Evolutionary conservation across 2,113 vertebrate species (phyloP).

Genomic region (Zosterops borbonicus): DNA sequence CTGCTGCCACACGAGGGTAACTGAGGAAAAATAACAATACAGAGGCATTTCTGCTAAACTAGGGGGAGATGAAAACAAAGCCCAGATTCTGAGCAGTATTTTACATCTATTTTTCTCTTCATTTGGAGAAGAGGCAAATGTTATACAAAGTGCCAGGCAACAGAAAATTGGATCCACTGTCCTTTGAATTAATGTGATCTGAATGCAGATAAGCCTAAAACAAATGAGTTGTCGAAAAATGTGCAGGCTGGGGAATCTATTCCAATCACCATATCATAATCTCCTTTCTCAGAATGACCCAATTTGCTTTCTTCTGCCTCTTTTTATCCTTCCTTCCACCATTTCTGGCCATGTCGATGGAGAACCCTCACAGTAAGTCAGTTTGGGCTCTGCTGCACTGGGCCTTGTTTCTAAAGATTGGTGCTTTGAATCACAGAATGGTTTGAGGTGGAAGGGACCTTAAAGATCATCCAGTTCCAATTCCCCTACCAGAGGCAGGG

Average conservation of each 20-base stretch:
- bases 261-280: not conserved
- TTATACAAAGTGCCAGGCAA: not conserved
- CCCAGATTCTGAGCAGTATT: not conserved
- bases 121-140: not conserved
- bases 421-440: not conserved
- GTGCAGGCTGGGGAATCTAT: not conserved
- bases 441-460: not conserved
- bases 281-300: not conserved
- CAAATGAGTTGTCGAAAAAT: not conserved
- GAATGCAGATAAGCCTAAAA: not conserved
- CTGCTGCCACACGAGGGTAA: not conserved
- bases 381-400: not conserved
- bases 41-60: not conserved
- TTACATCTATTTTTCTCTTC: not conserved
- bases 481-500: not conserved
- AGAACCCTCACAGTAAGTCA: not conserved
- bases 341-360: not conserved
- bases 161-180: not conserved
- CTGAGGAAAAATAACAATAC: not conserved
- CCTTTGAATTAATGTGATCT: not conserved
- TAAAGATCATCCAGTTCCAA: not conserved
- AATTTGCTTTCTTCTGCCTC: not conserved
- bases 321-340: not conserved
- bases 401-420: not conserved
- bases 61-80: not conserved